A percentile compares a stretch with the other conserved stretches of the same genome.
phyloP scores from a whole-genome alignment of 1,140 invertebrate genomes.

The Drosophila pseudoobscura region DNA sequence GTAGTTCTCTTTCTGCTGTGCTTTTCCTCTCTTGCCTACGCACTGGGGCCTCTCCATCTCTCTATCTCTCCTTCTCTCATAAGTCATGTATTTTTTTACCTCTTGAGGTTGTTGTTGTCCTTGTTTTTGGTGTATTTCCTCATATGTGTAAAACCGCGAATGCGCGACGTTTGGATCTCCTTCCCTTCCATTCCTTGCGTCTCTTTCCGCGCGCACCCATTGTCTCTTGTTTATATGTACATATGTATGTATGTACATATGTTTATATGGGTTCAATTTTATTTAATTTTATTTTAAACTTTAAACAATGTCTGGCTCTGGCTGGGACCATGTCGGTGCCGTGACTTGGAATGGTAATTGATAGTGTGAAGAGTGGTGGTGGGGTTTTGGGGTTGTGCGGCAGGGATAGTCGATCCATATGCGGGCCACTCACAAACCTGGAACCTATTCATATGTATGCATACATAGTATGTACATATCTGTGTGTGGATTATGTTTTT shows the following conservation, averaged over 20 bases:
- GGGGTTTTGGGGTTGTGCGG: neutral
- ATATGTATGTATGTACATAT: slow-evolving; percentile 52
- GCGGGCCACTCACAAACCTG: slow-evolving; percentile 55
- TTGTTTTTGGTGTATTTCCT: slow-evolving; percentile 55
- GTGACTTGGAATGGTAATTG: slow-evolving; percentile 65
- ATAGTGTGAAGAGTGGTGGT: slow-evolving; percentile 21
- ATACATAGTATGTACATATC: slow-evolving; percentile 1
- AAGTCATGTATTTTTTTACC: slow-evolving; percentile 57
- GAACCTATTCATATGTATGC: slow-evolving; percentile 39
- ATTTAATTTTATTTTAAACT: slow-evolving; percentile 78
- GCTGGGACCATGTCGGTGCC: slow-evolving; percentile 31
- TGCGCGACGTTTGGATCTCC: slow-evolving; percentile 11
- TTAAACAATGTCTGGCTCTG: slow-evolving; percentile 67
- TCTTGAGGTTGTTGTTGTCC: slow-evolving; percentile 44
- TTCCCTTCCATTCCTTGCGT: neutral
- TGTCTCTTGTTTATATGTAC: slow-evolving; percentile 63
- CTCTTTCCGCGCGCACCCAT: slow-evolving; percentile 2
- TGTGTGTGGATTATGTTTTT: too few species aligned
- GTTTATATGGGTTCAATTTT: slow-evolving; percentile 78
- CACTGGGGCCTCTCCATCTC: slow-evolving; percentile 20
- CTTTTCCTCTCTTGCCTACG: slow-evolving; percentile 23
- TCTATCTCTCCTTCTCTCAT: slow-evolving; percentile 40
- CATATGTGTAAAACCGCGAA: slow-evolving; percentile 49
- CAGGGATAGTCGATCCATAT: slow-evolving; percentile 45
- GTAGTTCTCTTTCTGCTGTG: slow-evolving; percentile 12